A percentile compares a stretch with the other conserved stretches of the same genome.
Evolutionary conservation across 2,113 vertebrate genomes (phyloP).

Genomic region (Trinectes maculatus): DNA sequence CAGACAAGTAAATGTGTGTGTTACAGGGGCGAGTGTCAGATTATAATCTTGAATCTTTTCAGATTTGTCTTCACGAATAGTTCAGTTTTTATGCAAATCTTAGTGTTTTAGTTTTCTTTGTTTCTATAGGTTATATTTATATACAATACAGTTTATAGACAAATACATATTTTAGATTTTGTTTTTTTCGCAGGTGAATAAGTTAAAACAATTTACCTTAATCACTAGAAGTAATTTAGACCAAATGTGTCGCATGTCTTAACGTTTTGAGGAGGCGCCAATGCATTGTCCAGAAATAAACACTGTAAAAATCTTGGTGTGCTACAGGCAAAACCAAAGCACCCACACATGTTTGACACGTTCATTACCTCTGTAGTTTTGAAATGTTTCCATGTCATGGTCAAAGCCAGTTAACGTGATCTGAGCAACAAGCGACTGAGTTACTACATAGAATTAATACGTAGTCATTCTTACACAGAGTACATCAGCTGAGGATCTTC

Average conservation of each 20-base stretch:
- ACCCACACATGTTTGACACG: neutral
- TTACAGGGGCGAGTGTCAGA: constrained; percentile 14
- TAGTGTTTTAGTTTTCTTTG: neutral
- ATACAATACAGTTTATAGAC: neutral
- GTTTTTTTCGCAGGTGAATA: too few relatives aligned
- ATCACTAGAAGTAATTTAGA: too few relatives aligned
- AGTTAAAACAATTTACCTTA: too few relatives aligned
- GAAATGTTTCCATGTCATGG: neutral
- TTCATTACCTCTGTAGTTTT: neutral
- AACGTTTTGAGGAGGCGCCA: too few relatives aligned
- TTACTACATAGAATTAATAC: too few relatives aligned
- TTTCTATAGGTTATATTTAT: neutral
- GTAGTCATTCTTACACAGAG: neutral
- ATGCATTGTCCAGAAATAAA: too few relatives aligned
- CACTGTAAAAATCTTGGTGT: too few relatives aligned
- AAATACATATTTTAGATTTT: too few relatives aligned
- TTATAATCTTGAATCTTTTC: neutral
- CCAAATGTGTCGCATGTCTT: too few relatives aligned
- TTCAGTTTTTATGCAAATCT: neutral
- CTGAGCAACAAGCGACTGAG: neutral
- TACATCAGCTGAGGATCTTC: neutral
- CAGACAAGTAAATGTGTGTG: constrained; percentile 19
- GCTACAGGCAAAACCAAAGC: neutral
- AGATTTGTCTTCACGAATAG: neutral
- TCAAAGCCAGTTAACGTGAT: neutral